A percentile compares a stretch with the other conserved stretches of the same genome.
phyloP scores from a whole-genome alignment of 1,140 invertebrate genomes.

The Babylonia areolata region DNA sequence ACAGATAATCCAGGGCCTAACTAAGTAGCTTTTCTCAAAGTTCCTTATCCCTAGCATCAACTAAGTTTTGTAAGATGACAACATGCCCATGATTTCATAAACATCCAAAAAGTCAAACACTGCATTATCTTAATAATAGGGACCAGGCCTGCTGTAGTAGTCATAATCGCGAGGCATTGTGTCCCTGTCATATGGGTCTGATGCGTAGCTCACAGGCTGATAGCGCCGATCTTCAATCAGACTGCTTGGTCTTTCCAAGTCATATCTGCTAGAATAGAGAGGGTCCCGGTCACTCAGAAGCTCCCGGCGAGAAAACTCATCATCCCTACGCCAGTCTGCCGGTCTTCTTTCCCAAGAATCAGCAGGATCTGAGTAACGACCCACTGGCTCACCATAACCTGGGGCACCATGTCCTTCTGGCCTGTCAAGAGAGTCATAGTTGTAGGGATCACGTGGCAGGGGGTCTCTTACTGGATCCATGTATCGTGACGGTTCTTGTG shows the following conservation, averaged over 20 bases:
- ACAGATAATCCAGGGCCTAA: too few relatives aligned
- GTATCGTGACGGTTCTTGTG: not conserved
- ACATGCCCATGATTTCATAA: too few relatives aligned
- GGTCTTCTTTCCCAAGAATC: not conserved
- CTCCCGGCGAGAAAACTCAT: not conserved
- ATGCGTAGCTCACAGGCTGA: not conserved
- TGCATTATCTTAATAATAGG: not conserved
- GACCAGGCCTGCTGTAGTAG: not conserved
- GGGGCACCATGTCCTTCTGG: not conserved
- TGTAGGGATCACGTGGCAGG: not conserved
- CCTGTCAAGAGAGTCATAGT: too few relatives aligned
- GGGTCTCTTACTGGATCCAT: not conserved
- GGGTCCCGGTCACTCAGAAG: not conserved
- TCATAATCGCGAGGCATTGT: not conserved
- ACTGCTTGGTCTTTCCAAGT: not conserved
- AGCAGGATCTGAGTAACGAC: not conserved
- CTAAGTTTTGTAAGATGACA: too few relatives aligned
- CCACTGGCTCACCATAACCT: not conserved
- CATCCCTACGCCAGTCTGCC: not conserved
- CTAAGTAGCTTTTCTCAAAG: too few relatives aligned
- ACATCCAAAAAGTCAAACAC: too few relatives aligned
- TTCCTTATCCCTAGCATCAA: too few relatives aligned
- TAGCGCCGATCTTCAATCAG: conserved; percentile 11
- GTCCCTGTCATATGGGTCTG: conserved; percentile 3
- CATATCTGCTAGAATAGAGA: not conserved